Conservation (phyloP, 2,113 vertebrate species). For the Andinoacara biseriatus region DNA sequence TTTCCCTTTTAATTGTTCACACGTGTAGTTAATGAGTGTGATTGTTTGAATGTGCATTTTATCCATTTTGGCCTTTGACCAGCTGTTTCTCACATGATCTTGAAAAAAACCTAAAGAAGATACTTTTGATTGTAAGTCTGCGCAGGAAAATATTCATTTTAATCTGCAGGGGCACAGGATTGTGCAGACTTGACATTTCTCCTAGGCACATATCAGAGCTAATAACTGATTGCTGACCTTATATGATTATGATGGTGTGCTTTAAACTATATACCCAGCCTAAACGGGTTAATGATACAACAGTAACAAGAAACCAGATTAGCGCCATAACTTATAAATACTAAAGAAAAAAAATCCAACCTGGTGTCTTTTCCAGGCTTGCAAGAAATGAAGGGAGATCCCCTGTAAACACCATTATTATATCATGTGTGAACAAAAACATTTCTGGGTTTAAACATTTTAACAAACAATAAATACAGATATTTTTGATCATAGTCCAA, state of each 20-base stretch:
- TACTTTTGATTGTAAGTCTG: background rate
- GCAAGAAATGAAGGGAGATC: background rate
- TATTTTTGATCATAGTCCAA: background rate
- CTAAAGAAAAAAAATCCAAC: too few relatives aligned
- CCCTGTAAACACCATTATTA: background rate
- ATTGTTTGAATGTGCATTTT: too few relatives aligned
- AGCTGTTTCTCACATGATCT: background rate
- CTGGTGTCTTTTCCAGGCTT: too few relatives aligned
- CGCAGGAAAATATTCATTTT: too few relatives aligned
- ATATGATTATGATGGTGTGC: background rate
- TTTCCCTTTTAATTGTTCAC: too few relatives aligned
- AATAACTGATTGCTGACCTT: background rate
- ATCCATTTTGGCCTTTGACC: too few relatives aligned
- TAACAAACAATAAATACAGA: background rate
- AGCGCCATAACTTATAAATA: background rate
- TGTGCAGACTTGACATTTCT: too few relatives aligned
- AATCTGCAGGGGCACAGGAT: too few relatives aligned
- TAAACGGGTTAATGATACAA: background rate
- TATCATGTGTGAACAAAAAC: background rate
- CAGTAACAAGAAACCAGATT: background rate
- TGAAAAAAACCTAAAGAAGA: background rate
- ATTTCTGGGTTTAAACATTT: conserved; percentile 1
- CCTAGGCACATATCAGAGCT: background rate
- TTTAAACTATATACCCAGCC: background rate
- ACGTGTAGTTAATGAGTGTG: too few relatives aligned